Base-by-base conservation (phyloP, 2,888 invertebrate species). In the Diaphora mendica region DNA sequence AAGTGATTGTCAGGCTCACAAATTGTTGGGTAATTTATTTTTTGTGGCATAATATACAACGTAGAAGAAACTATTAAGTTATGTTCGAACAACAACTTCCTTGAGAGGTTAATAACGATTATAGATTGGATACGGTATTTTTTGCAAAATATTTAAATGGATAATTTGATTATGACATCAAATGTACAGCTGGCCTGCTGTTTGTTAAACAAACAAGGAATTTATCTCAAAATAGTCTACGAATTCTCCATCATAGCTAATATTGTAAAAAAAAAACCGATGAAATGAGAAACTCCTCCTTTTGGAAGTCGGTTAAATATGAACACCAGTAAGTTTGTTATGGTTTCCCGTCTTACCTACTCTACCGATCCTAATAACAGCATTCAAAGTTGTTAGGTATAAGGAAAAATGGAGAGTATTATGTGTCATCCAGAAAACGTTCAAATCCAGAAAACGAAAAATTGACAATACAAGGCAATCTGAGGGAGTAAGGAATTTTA, bases 1-100 rank as follows among this genome's bases (percentile, higher is more conserved):
- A 23, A 51, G 8, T 51, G 51, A 23, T 51, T 51, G 23, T 51
- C 23, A 20, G 51, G 23, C 51, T 23, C 7, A 55, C 3, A 55
- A 55, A n/a, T 11, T 11, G 55, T 55, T 55, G 23, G 55, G 55
- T 55, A 55, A 55, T 55, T 55, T 55, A 11, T 2, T 13, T 55
- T n/a, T 8, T 55, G n/a, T 55, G 55, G n/a, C 20, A 64, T 64
- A 44, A 44, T 48, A 44, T 67, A 48, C 30, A 4, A 48, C 3
- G 30, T 48, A 30, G 51, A 44, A 48, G 17, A 48, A 67, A 48
- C 26, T 48, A 20, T 23, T 33, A 44, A 23, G 4, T 67, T 48
- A 48, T 48, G 33, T 33, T 67, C 30, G 48, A 67, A 67, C 48
- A 67, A 67, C 48, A 67, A 67, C 23, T 67, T 67, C 23, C 20